These are phyloP conservation scores for Isaurus tuberculatus DNA, from an alignment of 92 coral and sea anemone genomes.

Conservation along the genomic window DNA sequence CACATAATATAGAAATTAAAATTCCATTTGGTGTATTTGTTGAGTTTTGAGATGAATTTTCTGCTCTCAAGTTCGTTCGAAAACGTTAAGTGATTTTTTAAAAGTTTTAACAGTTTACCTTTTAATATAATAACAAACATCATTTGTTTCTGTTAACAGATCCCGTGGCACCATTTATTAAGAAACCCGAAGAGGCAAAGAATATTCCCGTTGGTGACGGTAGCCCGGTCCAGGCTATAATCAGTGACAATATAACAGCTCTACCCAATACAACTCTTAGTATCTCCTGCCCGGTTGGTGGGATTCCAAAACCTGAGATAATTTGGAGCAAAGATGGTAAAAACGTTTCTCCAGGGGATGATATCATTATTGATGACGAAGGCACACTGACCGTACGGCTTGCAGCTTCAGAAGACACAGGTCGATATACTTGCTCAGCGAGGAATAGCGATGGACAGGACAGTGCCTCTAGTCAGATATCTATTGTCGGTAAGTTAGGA, in stretches of 20 bases:
- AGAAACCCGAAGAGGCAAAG: background rate
- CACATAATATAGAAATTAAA: too few relatives aligned
- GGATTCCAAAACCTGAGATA: constrained; percentile 49
- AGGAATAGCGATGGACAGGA: background rate
- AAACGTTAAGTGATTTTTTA: too few relatives aligned
- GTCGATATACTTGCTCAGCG: background rate
- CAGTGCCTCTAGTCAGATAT: background rate
- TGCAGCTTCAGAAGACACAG: background rate
- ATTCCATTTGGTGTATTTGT: too few relatives aligned
- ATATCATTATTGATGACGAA: background rate
- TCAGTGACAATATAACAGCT: constrained; percentile 13
- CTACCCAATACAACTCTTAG: constrained; percentile 50
- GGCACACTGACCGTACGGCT: background rate
- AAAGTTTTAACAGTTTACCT: too few relatives aligned
- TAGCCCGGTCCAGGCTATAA: background rate
- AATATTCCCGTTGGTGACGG: constrained; percentile 14
- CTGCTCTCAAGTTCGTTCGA: too few relatives aligned
- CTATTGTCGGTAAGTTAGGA: constrained; percentile 4
- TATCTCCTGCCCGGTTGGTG: constrained; percentile 43
- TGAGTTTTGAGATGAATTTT: too few relatives aligned
- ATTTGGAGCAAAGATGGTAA: constrained; percentile 52
- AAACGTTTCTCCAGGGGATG: background rate
- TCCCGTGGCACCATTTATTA: background rate
- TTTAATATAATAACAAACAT: too few relatives aligned
- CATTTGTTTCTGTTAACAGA: background rate